Conservation (phyloP, 1,140 invertebrate genomes). For the Drosophila cardini region DNA sequence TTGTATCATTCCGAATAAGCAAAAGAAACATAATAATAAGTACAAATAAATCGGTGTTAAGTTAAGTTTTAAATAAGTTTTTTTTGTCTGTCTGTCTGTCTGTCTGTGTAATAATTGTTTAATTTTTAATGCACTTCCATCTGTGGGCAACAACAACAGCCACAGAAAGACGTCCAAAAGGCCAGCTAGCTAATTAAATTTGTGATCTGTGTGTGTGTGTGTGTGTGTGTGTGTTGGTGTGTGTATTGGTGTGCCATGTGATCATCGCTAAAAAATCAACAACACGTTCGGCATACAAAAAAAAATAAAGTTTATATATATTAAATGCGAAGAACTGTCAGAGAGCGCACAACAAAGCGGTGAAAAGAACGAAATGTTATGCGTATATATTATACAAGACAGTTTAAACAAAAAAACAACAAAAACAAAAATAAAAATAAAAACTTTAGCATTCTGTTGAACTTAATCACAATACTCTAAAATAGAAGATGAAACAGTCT, state of each 20-base stretch:
- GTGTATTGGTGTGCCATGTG: constrained; percentile 60
- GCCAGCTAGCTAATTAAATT: constrained; percentile 77
- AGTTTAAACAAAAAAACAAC: constrained; percentile 57
- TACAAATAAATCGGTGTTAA: constrained; percentile 23
- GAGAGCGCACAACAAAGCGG: constrained; percentile 32
- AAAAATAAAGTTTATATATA: constrained; percentile 65
- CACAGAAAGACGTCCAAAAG: constrained; percentile 58
- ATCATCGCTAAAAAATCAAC: constrained; percentile 80
- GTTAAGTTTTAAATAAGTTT: constrained; percentile 38
- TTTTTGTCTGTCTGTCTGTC: neutral
- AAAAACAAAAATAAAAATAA: constrained; percentile 29
- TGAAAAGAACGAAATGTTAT: constrained; percentile 77
- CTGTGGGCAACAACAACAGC: constrained; percentile 19
- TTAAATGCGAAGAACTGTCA: constrained; percentile 39
- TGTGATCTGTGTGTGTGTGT: constrained; percentile 37
- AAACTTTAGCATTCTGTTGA: constrained; percentile 47
- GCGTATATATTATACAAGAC: constrained; percentile 78
- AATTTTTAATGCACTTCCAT: constrained; percentile 41
- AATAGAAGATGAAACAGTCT: constrained; percentile 72
- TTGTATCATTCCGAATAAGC: neutral
- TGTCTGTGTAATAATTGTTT: constrained; percentile 27
- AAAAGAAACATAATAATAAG: constrained; percentile 10
- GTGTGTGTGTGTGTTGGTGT: constrained; percentile 20
- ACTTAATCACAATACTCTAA: constrained; percentile 70
- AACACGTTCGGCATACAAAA: constrained; percentile 71